These are phyloP conservation scores for Daktulosphaira vitifoliae DNA, from an alignment of 1,140 invertebrate species.

Conservation along the genomic window DNA sequence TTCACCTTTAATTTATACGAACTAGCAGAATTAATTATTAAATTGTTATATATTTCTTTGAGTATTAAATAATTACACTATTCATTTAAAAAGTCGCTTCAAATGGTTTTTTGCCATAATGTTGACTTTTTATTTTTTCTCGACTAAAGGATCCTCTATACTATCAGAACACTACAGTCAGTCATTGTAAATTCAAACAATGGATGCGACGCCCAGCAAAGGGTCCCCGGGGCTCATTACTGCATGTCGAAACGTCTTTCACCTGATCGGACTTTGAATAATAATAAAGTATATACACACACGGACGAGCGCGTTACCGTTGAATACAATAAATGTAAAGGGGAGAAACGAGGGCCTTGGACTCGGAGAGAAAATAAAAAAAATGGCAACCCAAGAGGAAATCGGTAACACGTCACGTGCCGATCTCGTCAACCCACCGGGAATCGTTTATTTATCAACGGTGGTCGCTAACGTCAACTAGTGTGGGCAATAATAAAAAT, in stretches of 20 bases:
- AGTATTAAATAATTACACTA: too few relatives aligned
- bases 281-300: neutral
- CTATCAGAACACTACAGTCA: neutral
- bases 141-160: neutral
- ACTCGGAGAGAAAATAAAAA: too few relatives aligned
- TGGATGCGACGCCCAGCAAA: constrained; percentile 4
- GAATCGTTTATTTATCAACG: constrained; percentile 19
- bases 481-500: neutral
- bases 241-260: constrained; percentile 27
- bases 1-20: too few relatives aligned
- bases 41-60: too few relatives aligned
- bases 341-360: too few relatives aligned
- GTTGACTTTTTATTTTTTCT: neutral
- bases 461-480: neutral
- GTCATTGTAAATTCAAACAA: constrained; percentile 25
- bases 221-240: constrained; percentile 29
- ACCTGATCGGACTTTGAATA: constrained; percentile 32
- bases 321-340: neutral
- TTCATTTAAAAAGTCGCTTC: too few relatives aligned
- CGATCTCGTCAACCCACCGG: neutral
- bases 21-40: too few relatives aligned
- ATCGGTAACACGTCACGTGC: constrained; percentile 22
- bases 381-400: neutral
- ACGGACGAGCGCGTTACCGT: neutral
- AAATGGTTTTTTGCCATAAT: too few relatives aligned